These are phyloP conservation scores for Hyperopisus bebe DNA, from an alignment of 2,113 vertebrate genomes.

Conservation along the genomic window DNA sequence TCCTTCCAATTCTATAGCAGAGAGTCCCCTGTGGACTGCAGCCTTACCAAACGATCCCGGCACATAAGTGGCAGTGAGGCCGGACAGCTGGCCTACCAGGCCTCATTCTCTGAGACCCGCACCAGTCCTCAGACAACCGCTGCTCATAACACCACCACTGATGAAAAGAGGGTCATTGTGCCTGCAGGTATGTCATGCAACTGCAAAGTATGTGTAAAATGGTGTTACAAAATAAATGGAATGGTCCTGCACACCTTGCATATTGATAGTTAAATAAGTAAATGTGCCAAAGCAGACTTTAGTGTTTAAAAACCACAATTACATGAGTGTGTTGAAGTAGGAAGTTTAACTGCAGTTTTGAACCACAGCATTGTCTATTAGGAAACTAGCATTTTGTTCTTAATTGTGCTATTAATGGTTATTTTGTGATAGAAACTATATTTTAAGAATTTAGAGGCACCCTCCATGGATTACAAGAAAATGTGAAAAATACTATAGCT, in stretches of 20 bases:
- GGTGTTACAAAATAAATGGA: background rate
- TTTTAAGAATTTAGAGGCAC: background rate
- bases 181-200: slow-evolving; percentile 60
- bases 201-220: background rate
- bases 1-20: slow-evolving; percentile 41
- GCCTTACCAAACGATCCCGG: slow-evolving; percentile 57
- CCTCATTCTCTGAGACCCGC: slow-evolving; percentile 56
- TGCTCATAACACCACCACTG: slow-evolving; percentile 48
- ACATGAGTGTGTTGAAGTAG: background rate
- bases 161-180: slow-evolving; percentile 78
- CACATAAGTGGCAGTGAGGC: slow-evolving; percentile 60
- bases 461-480: background rate
- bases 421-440: background rate
- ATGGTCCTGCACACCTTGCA: background rate
- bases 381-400: background rate
- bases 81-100: slow-evolving; percentile 52
- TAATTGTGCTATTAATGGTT: background rate
- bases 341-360: background rate
- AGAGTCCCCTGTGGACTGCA: slow-evolving; percentile 66
- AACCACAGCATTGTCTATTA: background rate
- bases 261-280: background rate
- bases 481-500: background rate
- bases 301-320: background rate
- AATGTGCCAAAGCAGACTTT: background rate
- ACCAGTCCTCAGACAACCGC: slow-evolving; percentile 54